phyloP scores from a whole-genome alignment of 2,113 vertebrate species.

The Psittacula cyanocephala region DNA sequence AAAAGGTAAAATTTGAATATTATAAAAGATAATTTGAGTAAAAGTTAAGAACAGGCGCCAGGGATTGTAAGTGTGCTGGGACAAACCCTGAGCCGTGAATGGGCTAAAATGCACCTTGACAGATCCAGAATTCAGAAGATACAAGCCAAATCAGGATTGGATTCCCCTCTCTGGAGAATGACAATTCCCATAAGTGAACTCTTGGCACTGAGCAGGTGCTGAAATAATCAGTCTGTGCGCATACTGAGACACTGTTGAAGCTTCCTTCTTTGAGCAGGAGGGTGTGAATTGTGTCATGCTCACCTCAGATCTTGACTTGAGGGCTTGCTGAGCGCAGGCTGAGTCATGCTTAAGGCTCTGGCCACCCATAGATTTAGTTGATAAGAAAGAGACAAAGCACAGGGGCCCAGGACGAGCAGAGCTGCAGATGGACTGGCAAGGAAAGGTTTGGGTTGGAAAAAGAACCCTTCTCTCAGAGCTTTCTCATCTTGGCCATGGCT shows the following conservation, averaged over 20 bases:
- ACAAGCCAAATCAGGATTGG: accelerated
- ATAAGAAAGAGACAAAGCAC: not conserved
- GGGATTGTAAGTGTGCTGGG: too few relatives aligned
- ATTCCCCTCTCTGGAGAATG: not conserved
- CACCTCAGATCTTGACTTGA: not conserved
- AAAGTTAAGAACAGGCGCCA: not conserved
- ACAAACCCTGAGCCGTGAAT: not conserved
- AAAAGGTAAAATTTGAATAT: not conserved
- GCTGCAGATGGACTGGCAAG: not conserved
- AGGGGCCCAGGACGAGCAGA: not conserved
- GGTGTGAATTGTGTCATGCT: not conserved
- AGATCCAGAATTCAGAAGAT: not conserved
- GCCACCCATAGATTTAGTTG: not conserved
- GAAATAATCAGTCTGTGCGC: not conserved
- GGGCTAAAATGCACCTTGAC: not conserved
- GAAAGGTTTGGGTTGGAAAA: not conserved
- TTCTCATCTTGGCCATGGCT: not conserved
- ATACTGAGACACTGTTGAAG: not conserved
- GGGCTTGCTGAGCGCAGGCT: not conserved
- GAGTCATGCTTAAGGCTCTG: not conserved
- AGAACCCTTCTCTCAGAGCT: not conserved
- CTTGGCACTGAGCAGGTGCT: not conserved
- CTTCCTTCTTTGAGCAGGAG: not conserved
- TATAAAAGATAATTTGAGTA: not conserved
- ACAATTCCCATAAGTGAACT: accelerated